Evolutionary conservation across 1,140 invertebrate genomes (phyloP).

Genomic region (Drosophila sp.): DNA sequence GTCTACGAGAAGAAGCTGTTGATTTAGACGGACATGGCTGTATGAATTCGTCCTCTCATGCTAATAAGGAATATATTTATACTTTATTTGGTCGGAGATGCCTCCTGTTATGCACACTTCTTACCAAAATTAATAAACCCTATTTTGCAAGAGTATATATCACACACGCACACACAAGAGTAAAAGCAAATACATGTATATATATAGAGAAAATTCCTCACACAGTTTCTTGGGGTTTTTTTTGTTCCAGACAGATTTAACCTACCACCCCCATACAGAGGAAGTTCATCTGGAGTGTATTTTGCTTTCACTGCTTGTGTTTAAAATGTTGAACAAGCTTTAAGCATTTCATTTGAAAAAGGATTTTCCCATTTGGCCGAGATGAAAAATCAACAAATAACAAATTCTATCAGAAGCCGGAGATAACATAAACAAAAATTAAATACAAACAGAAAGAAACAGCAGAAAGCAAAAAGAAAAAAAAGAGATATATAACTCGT

Average conservation of each 20-base stretch:
- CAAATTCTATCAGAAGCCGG: conserved; percentile 20
- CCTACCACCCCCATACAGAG: neutral
- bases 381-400: conserved; percentile 40
- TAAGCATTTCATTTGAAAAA: conserved; percentile 17
- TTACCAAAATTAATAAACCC: no score
- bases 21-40: no score
- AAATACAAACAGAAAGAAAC: neutral
- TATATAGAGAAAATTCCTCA: neutral
- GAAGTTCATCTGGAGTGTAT: neutral
- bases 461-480: conserved; percentile 27
- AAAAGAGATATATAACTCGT: conserved; percentile 30
- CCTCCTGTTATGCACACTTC: no score
- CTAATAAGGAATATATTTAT: no score
- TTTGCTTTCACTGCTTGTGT: neutral
- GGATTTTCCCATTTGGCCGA: conserved; percentile 16
- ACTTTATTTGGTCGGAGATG: no score
- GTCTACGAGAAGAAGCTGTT: no score
- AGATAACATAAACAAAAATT: conserved; percentile 9
- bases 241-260: neutral
- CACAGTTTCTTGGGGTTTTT: neutral
- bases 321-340: conserved; percentile 20
- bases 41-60: no score
- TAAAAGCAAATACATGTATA: neutral
- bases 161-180: conserved; percentile 7
- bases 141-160: no score